Conservation (phyloP, 1,140 invertebrate species). For the Pseudomyrmex flavicornis region DNA sequence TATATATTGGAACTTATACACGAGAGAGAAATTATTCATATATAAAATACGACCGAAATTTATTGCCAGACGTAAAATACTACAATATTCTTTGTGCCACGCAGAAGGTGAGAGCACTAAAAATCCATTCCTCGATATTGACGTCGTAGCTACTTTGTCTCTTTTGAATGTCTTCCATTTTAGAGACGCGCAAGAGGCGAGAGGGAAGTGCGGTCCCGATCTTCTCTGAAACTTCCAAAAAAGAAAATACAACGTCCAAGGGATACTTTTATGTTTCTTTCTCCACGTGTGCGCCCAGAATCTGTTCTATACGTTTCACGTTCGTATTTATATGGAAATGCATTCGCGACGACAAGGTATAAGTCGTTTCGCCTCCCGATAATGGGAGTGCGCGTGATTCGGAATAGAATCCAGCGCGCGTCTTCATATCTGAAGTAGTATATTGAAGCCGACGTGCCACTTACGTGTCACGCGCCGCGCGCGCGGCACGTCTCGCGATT, state of each 20-base stretch:
- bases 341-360: neutral
- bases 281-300: neutral
- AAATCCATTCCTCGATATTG: slow-evolving; percentile 41
- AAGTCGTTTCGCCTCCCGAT: neutral
- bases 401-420: neutral
- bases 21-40: no score
- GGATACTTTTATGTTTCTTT: slow-evolving; percentile 32
- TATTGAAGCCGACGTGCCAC: neutral
- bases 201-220: neutral
- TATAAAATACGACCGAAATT: neutral
- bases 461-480: neutral
- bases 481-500: slow-evolving; percentile 14
- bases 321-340: slow-evolving; percentile 44
- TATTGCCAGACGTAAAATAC: neutral
- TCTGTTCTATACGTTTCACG: neutral
- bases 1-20: neutral
- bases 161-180: slow-evolving; percentile 16
- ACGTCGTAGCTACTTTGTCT: neutral
- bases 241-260: neutral
- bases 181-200: neutral
- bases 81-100: neutral
- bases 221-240: neutral
- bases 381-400: slow-evolving; percentile 18
- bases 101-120: neutral
- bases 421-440: slow-evolving; percentile 8